Percentiles rank a stretch among this genome's conserved stretches.
These are phyloP conservation scores for Myzus persicae DNA, from an alignment of 1,140 invertebrate species.

Conservation along the genomic window DNA sequence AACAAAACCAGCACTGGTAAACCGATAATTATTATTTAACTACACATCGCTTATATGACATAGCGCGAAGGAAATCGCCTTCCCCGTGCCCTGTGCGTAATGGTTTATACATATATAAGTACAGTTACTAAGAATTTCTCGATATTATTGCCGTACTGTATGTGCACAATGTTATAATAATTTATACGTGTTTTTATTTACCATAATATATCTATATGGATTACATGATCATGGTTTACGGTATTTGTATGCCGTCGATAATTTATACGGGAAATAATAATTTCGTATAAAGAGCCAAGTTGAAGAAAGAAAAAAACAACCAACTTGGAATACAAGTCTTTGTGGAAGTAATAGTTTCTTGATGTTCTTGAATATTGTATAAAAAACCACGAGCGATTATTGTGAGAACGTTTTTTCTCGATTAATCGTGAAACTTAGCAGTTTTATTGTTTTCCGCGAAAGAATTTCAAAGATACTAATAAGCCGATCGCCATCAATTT, in stretches of 20 bases:
- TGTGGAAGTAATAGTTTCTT: background rate
- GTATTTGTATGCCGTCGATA: background rate
- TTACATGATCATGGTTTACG: background rate
- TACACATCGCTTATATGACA: too few species aligned
- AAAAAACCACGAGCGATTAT: background rate
- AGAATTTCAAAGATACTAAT: conserved; percentile 34
- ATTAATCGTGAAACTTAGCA: conserved; percentile 33
- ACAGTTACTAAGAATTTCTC: background rate
- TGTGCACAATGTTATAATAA: conserved; percentile 4
- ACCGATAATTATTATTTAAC: too few species aligned
- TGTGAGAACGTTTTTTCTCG: conserved; percentile 7
- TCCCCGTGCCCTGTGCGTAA: background rate
- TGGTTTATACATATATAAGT: background rate
- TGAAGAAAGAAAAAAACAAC: background rate
- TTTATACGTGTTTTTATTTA: background rate
- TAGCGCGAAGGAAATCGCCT: background rate
- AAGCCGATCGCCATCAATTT: background rate
- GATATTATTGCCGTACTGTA: background rate
- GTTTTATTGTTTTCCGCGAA: conserved; percentile 45
- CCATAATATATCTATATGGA: background rate
- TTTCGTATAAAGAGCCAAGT: background rate
- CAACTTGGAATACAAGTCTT: background rate
- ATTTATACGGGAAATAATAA: conserved; percentile 21
- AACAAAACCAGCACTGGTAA: too few species aligned
- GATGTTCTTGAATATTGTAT: background rate